These are phyloP conservation scores for Natator depressus DNA, from an alignment of 2,113 vertebrate species.

Conservation along the genomic window DNA sequence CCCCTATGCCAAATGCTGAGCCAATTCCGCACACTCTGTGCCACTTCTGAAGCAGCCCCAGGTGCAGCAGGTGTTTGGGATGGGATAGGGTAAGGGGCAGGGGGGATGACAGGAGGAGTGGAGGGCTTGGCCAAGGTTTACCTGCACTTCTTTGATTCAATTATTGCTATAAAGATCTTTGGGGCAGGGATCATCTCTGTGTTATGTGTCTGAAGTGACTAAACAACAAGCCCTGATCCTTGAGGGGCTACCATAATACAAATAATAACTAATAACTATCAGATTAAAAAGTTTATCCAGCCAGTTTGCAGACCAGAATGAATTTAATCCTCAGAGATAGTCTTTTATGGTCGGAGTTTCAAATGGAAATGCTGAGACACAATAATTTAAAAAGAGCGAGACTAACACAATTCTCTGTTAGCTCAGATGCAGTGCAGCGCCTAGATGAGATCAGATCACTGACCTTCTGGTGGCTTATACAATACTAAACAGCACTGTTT, in stretches of 20 bases:
- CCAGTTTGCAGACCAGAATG: not conserved
- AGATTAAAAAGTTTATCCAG: not conserved
- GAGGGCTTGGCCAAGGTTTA: not conserved
- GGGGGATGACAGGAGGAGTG: not conserved
- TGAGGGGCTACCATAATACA: not conserved
- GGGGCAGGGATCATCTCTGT: not conserved
- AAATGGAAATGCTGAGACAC: not conserved
- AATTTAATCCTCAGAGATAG: rapidly evolving
- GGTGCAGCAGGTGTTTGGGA: not conserved
- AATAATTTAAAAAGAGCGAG: too few relatives aligned
- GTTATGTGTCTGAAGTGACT: not conserved
- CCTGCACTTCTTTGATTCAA: not conserved
- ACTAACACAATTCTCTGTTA: not conserved
- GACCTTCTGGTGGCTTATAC: not conserved
- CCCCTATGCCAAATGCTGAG: not conserved
- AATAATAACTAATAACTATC: not conserved
- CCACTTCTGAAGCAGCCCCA: not conserved
- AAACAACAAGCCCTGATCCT: rapidly evolving
- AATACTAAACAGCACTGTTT: rapidly evolving
- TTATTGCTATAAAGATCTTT: not conserved
- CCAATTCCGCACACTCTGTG: not conserved
- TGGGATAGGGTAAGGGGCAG: not conserved
- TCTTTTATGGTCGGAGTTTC: not conserved
- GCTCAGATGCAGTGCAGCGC: not conserved
- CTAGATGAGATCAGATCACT: not conserved